A percentile compares a stretch with the other conserved stretches of the same genome.
Conservation (phyloP, 2,888 invertebrate genomes). For the Cryptophagus acutangulus region DNA sequence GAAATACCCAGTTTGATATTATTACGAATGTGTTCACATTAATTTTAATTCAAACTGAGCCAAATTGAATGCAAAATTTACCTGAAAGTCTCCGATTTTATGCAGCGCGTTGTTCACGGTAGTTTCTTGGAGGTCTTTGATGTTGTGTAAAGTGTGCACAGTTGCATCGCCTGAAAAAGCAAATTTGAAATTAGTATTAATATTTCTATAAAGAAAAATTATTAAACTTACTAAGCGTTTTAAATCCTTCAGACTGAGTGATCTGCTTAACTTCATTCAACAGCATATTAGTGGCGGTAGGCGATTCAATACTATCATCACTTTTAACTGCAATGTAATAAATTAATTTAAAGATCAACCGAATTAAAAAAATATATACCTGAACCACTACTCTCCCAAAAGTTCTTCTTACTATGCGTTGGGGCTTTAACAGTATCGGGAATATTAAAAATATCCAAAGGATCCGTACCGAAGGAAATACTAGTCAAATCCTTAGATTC, state of each 20-base stretch:
- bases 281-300: conserved; percentile 28
- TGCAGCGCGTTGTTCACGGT: conserved; percentile 56
- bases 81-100: conserved; percentile 62
- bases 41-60: too few species aligned
- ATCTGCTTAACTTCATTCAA: conserved; percentile 38
- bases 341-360: conserved; percentile 6
- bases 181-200: conserved; percentile 3
- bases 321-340: conserved; percentile 20
- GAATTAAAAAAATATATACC: conserved; percentile 3
- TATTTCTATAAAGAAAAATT: conserved; percentile 3
- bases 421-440: conserved; percentile 47
- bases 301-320: conserved; percentile 19
- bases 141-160: conserved; percentile 44
- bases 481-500: conserved; percentile 58
- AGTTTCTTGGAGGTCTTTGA: conserved; percentile 54
- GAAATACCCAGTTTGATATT: neutral
- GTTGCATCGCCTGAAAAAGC: conserved; percentile 39
- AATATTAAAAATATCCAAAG: conserved; percentile 51
- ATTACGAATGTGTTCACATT: too few species aligned
- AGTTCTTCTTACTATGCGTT: conserved; percentile 25
- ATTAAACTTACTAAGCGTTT: conserved; percentile 34
- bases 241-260: conserved; percentile 38
- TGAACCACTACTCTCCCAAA: conserved; percentile 25
- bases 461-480: conserved; percentile 58
- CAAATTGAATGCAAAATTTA: too few species aligned